phyloP scores from a whole-genome alignment of 2,113 vertebrate species.

The Menura novaehollandiae region DNA sequence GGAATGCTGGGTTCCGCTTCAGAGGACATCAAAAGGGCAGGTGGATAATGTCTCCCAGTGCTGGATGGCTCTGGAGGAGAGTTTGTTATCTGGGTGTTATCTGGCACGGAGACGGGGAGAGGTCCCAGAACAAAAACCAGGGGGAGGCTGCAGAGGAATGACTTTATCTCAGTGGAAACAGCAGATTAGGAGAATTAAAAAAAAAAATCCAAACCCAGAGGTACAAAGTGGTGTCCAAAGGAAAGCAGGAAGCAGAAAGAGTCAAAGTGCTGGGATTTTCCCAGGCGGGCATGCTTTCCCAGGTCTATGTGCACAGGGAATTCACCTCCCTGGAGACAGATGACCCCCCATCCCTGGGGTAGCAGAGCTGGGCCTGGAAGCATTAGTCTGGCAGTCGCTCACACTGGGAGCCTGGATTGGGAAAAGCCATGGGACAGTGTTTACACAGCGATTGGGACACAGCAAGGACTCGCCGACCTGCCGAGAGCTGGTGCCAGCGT shows the following conservation, averaged over 20 bases:
- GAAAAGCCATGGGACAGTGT: not conserved
- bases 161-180: not conserved
- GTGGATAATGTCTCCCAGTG: not conserved
- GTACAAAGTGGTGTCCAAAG: not conserved
- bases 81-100: not conserved
- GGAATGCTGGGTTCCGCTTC: not conserved
- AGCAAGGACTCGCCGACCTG: not conserved
- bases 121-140: not conserved
- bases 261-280: not conserved
- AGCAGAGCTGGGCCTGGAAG: not conserved
- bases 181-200: not conserved
- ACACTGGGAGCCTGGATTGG: fast-evolving
- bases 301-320: not conserved
- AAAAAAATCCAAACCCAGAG: not conserved
- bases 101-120: fast-evolving
- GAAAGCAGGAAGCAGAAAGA: not conserved
- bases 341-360: not conserved
- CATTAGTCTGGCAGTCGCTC: not conserved
- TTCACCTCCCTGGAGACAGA: fast-evolving
- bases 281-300: not conserved
- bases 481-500: fast-evolving
- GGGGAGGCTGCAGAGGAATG: not conserved
- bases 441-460: fast-evolving
- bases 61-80: not conserved
- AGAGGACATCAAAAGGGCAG: not conserved